Evolutionary conservation across 2,797 vertebrate species (phyloP).

Genomic region (Notamacropus eugenii): DNA sequence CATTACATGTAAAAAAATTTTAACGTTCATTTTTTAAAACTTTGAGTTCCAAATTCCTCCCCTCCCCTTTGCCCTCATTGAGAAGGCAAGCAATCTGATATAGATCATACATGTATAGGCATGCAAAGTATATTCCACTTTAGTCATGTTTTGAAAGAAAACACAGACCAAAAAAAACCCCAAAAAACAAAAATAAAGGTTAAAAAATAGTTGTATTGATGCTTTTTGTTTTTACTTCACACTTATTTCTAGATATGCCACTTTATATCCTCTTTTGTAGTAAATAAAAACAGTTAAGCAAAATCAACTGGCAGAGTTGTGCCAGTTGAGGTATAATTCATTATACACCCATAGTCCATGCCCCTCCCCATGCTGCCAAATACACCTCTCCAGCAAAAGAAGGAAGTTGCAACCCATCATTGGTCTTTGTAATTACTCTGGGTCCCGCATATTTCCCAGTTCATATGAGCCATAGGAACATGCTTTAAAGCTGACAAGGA

Average conservation of each 20-base stretch:
- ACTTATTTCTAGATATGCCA: neutral
- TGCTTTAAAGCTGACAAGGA: neutral
- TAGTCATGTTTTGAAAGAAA: neutral
- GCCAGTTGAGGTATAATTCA: neutral
- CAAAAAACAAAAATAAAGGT: neutral
- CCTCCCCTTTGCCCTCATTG: neutral
- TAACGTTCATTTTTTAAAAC: neutral
- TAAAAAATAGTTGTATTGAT: neutral
- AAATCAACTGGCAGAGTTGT: neutral
- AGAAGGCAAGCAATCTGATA: neutral
- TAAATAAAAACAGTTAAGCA: neutral
- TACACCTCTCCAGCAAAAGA: neutral
- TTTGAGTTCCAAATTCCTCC: neutral
- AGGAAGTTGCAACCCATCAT: neutral
- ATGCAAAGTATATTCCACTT: neutral
- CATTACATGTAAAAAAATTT: neutral
- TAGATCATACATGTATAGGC: neutral
- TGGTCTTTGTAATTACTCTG: neutral
- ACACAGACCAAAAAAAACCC: neutral
- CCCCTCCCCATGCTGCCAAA: neutral
- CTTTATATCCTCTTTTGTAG: neutral
- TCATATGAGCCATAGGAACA: neutral
- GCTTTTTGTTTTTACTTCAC: neutral
- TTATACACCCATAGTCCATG: neutral
- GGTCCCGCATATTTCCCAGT: neutral